Evolutionary conservation across 2,888 invertebrate species (phyloP).

Genomic region (Xanthia togata): DNA sequence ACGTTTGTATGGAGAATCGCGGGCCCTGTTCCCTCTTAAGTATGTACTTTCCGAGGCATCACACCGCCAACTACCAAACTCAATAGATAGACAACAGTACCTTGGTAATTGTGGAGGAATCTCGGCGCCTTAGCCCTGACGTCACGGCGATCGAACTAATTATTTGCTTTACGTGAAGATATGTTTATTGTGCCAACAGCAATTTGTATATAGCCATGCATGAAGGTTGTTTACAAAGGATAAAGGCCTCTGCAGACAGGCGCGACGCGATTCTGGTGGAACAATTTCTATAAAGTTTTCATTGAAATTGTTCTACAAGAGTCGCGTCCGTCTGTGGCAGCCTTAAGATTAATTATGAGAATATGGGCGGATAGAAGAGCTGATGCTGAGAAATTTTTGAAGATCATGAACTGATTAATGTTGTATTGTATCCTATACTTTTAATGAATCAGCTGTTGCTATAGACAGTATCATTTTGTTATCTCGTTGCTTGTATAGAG

Average conservation of each 20-base stretch:
- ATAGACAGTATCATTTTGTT: slow-evolving; percentile 15
- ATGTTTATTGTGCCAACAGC: slow-evolving; percentile 19
- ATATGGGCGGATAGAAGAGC: neutral
- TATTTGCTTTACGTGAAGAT: slow-evolving; percentile 11
- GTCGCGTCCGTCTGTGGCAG: no score
- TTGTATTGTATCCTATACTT: neutral
- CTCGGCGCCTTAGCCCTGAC: slow-evolving; percentile 14
- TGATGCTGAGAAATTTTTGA: neutral
- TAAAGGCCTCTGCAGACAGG: neutral
- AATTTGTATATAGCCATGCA: slow-evolving; percentile 17
- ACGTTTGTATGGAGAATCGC: no score
- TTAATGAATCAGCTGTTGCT: slow-evolving; percentile 27
- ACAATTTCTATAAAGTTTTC: neutral
- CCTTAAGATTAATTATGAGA: neutral
- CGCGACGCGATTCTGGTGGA: neutral
- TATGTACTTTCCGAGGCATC: no score
- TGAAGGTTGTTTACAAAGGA: neutral
- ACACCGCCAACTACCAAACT: no score
- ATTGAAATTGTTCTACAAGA: neutral
- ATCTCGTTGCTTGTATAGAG: slow-evolving; percentile 15
- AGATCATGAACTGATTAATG: neutral
- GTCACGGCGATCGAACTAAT: slow-evolving; percentile 22
- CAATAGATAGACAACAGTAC: neutral
- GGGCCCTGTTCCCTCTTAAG: no score
- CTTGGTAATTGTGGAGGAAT: slow-evolving; percentile 21